Conservation (phyloP, 2,888 invertebrate genomes). For the Tipula confusa region DNA sequence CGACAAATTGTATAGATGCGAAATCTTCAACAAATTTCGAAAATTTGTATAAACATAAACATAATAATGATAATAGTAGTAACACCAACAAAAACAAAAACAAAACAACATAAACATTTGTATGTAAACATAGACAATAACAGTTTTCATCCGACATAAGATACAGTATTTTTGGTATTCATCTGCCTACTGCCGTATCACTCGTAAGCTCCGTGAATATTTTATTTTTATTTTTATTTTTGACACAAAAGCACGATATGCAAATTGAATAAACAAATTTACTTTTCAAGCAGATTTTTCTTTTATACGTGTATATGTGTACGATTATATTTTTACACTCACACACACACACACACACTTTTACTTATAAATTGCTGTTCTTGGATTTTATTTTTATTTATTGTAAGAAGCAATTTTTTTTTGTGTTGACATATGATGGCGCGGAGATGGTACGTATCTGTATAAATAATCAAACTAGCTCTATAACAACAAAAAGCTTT, state of each 20-base stretch:
- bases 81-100: not conserved
- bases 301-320: not conserved
- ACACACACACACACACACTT: not conserved
- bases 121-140: not conserved
- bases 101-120: not conserved
- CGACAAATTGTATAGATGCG: not conserved
- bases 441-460: not conserved
- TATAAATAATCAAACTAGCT: not conserved
- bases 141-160: not conserved
- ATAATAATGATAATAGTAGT: not conserved
- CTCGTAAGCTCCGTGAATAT: not conserved
- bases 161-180: not conserved
- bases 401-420: not conserved
- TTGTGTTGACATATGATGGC: not conserved
- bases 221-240: too few relatives aligned
- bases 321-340: not conserved
- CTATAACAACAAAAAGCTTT: not conserved
- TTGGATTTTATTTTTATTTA: not conserved
- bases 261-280: slow-evolving; percentile 20
- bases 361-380: not conserved
- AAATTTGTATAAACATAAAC: not conserved
- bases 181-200: not conserved
- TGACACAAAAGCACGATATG: not conserved
- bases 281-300: not conserved
- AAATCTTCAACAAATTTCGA: not conserved